Conservation (phyloP, 2,113 vertebrate species). For the Paradisaea rubra region DNA sequence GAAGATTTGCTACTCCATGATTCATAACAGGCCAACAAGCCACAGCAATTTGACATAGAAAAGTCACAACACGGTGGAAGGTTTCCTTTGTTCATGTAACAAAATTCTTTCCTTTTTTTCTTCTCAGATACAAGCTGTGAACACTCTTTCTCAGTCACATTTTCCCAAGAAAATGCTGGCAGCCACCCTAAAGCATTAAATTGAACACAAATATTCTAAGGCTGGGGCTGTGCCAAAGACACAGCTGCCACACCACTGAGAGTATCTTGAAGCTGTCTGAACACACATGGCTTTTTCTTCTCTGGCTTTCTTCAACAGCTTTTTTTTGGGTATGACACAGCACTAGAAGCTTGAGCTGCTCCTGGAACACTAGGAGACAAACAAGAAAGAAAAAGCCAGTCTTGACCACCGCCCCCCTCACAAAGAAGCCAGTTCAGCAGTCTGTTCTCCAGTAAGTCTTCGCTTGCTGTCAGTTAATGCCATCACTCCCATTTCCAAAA, state of each 20-base stretch:
- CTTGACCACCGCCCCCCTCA: neutral
- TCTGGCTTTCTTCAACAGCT: neutral
- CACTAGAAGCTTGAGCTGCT: neutral
- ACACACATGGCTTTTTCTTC: neutral
- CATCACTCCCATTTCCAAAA: neutral
- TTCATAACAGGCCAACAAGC: neutral
- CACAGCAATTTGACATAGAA: neutral
- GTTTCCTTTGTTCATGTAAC: neutral
- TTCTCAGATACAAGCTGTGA: neutral
- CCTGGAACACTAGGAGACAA: neutral
- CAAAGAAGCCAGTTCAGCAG: neutral
- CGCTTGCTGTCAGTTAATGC: neutral
- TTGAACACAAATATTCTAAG: neutral
- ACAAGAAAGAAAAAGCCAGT: neutral
- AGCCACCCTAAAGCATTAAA: neutral
- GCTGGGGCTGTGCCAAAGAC: neutral
- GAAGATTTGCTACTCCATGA: neutral
- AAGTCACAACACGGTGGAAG: neutral
- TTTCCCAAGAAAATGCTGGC: neutral
- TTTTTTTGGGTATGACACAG: neutral
- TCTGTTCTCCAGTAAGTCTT: neutral
- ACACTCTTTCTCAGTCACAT: neutral
- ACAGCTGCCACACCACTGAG: neutral
- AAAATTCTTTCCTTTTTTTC: neutral
- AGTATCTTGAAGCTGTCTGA: slow-evolving; percentile 1